Evolutionary conservation across 2,888 invertebrate species (phyloP).

Genomic region (Aspidapion aeneum): DNA sequence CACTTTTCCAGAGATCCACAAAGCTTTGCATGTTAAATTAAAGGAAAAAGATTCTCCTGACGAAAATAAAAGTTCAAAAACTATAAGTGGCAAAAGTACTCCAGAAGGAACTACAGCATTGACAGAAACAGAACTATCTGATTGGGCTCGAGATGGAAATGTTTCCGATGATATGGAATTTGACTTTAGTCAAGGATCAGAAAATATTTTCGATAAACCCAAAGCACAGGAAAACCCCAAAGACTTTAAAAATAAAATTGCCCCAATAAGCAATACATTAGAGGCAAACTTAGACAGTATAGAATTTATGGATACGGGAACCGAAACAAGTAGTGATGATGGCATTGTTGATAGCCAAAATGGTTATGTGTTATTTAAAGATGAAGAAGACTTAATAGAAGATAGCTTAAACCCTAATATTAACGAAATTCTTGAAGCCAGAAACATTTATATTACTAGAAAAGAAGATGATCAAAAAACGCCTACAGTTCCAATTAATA

Average conservation of each 20-base stretch:
- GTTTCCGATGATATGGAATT: constrained; percentile 72
- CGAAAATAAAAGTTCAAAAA: constrained; percentile 31
- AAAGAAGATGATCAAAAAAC: constrained; percentile 11
- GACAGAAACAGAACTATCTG: constrained; percentile 85
- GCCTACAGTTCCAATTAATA: constrained; percentile 29
- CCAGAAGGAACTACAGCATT: constrained; percentile 64
- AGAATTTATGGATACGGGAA: constrained; percentile 84
- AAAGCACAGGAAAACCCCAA: neutral
- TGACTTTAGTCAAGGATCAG: constrained; percentile 42
- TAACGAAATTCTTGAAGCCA: constrained; percentile 31
- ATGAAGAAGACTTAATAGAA: constrained; percentile 46
- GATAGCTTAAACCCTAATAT: constrained; percentile 44
- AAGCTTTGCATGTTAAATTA: constrained; percentile 35
- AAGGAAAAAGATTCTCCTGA: constrained; percentile 24
- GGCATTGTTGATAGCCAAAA: constrained; percentile 58
- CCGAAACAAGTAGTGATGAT: constrained; percentile 70
- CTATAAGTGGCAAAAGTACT: constrained; percentile 48
- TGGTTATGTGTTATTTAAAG: constrained; percentile 66
- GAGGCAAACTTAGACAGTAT: constrained; percentile 68
- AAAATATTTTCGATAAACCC: constrained; percentile 11
- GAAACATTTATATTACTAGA: constrained; percentile 24
- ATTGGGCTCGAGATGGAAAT: constrained; percentile 81
- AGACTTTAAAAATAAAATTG: neutral
- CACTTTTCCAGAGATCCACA: constrained; percentile 37
- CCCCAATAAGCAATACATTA: constrained; percentile 14